Evolutionary conservation across 2,797 vertebrate genomes (phyloP), one percentile per base, ranked within the genome.

Genomic region (Siniperca obscura): DNA sequence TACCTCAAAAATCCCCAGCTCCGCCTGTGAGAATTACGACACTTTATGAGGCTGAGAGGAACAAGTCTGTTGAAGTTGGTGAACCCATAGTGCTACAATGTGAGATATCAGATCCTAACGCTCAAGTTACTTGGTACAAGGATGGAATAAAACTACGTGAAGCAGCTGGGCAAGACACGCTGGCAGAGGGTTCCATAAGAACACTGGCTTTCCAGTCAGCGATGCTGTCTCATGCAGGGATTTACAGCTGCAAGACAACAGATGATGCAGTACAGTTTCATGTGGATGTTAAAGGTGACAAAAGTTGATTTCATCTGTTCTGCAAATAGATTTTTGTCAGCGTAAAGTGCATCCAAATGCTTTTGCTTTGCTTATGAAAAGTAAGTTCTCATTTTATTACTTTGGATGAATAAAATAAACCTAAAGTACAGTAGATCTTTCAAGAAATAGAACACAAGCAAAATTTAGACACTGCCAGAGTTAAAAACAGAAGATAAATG

Each of bases 281-380:
- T 87, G 93, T 95, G 86, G 93, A 96, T 79, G 96, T 97, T 70
- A 92, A 95, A 94, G 97, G 98, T 99, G 95, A 98, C 67, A 70
- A 69, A 86, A 84, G 19, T 13, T 76, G 13, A 50, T 90, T 76
- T 78, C 6, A 48, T 78, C 48, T 76, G 10, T 64, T 64, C 14
- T 81, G 0, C 7, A 64, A 65, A 56, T 72, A 9, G 4, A 72
- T 62, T 75, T 74, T 50, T 57, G 25, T 62, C 25, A 42, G 12
- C 13, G 22, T 59, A 46, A 57, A 59, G 13, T 61, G n/a, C 21
- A 76, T 46, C 2, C 1, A 53, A 68, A 62, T 38, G 34, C 6
- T n/a, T 75, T 76, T 70, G 8, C 30, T 67, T 76, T 66, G 34
- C 34, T 55, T 16, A 42, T 53, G 44, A 27, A 53, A 72, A 0